Conservation (phyloP, 1,140 invertebrate genomes). For the Helicorthomorpha holstii region DNA sequence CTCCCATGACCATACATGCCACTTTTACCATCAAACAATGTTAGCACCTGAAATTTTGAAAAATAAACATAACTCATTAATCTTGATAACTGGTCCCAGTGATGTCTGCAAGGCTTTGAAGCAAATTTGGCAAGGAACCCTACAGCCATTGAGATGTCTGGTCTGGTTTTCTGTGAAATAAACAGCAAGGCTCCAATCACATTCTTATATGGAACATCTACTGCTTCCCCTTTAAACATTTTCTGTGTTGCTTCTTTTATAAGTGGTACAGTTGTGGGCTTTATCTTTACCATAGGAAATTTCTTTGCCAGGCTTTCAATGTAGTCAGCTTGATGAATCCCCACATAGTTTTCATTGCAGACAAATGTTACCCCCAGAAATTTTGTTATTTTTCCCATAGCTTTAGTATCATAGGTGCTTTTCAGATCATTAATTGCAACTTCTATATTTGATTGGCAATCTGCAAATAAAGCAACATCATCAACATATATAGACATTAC, state of each 20-base stretch:
- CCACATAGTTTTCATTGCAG: neutral
- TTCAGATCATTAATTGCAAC: too few species aligned
- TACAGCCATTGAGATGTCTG: neutral
- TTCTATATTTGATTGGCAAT: too few species aligned
- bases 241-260: neutral
- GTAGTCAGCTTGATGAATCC: neutral
- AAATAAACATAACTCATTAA: conserved; percentile 2
- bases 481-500: too few species aligned
- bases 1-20: neutral
- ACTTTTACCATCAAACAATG: neutral
- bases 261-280: neutral
- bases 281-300: neutral
- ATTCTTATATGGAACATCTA: neutral
- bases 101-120: neutral
- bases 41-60: neutral
- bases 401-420: too few species aligned
- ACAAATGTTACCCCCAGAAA: too few species aligned
- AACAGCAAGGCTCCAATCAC: neutral
- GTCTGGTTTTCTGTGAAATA: neutral
- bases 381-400: too few species aligned
- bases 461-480: too few species aligned
- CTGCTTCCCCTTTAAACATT: neutral
- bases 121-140: neutral
- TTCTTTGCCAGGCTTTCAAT: neutral
- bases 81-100: neutral